These are phyloP conservation scores for Molorchus minor DNA, from an alignment of 2,888 invertebrate genomes.

Conservation along the genomic window DNA sequence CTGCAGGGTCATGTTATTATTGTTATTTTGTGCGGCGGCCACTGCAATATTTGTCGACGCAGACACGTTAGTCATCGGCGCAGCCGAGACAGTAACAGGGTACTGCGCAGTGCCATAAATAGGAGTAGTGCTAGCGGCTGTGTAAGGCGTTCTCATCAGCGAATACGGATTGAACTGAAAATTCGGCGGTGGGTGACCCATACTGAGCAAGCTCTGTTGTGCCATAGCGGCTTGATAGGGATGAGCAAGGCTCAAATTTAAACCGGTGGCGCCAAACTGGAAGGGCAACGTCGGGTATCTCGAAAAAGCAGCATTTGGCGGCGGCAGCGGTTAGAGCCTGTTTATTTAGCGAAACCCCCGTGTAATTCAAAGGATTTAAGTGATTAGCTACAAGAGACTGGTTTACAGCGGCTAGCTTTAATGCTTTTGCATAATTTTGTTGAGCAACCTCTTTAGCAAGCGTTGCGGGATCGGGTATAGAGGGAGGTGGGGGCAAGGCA, in stretches of 20 bases:
- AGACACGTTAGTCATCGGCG: slow-evolving; percentile 52
- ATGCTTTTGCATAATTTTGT: slow-evolving; percentile 81
- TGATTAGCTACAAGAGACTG: slow-evolving; percentile 54
- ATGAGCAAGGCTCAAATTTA: slow-evolving; percentile 53
- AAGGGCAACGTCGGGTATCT: slow-evolving; percentile 56
- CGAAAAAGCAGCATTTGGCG: slow-evolving; percentile 55
- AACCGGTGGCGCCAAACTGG: slow-evolving; percentile 52
- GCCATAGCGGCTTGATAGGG: slow-evolving; percentile 59
- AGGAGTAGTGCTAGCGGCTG: slow-evolving; percentile 62
- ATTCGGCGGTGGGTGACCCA: slow-evolving; percentile 56
- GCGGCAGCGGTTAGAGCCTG: slow-evolving; percentile 63
- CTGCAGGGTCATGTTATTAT: slow-evolving; percentile 71
- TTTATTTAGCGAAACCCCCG: slow-evolving; percentile 76
- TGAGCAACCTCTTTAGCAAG: slow-evolving; percentile 84
- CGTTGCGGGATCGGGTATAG: slow-evolving; percentile 69
- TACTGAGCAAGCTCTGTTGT: slow-evolving; percentile 54
- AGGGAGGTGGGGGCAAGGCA: slow-evolving; percentile 45
- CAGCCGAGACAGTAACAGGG: slow-evolving; percentile 62
- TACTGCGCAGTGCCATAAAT: slow-evolving; percentile 58
- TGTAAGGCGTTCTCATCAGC: slow-evolving; percentile 58
- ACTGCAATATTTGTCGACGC: slow-evolving; percentile 55
- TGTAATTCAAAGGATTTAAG: slow-evolving; percentile 72
- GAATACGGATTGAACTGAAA: slow-evolving; percentile 64
- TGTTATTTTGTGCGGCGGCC: slow-evolving; percentile 62
- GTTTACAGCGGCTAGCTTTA: slow-evolving; percentile 69